Conservation (phyloP, 2,113 vertebrate species). For the Tetrao urogallus region DNA sequence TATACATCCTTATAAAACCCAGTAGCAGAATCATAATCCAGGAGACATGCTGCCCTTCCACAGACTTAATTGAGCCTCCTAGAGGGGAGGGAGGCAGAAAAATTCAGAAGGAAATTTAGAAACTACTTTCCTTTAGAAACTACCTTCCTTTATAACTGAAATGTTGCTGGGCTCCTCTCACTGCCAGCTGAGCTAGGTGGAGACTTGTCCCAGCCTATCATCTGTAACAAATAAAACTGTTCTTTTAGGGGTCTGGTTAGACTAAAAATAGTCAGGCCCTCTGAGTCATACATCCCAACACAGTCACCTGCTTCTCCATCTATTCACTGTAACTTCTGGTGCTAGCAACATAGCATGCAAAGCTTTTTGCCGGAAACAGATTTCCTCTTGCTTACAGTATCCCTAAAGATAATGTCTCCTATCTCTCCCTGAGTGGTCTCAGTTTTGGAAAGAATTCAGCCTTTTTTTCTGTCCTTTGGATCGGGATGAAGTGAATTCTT, state of each 20-base stretch:
- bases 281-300: fast-evolving
- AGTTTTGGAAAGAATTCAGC: not conserved
- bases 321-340: not conserved
- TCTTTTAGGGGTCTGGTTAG: not conserved
- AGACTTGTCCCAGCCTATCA: not conserved
- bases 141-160: not conserved
- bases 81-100: not conserved
- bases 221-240: not conserved
- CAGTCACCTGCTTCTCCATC: not conserved
- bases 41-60: not conserved
- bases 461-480: not conserved
- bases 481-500: not conserved
- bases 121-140: not conserved
- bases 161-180: not conserved
- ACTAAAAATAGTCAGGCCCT: fast-evolving
- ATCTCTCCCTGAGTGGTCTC: not conserved
- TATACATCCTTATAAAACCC: not conserved
- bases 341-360: not conserved
- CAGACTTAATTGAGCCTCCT: not conserved
- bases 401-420: not conserved
- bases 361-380: not conserved
- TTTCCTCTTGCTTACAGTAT: not conserved
- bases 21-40: not conserved
- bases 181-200: not conserved
- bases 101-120: not conserved